Percentiles rank a stretch among this genome's conserved stretches.
Evolutionary conservation across 2,113 vertebrate species (phyloP).

Genomic region (Pleuronectes platessa): DNA sequence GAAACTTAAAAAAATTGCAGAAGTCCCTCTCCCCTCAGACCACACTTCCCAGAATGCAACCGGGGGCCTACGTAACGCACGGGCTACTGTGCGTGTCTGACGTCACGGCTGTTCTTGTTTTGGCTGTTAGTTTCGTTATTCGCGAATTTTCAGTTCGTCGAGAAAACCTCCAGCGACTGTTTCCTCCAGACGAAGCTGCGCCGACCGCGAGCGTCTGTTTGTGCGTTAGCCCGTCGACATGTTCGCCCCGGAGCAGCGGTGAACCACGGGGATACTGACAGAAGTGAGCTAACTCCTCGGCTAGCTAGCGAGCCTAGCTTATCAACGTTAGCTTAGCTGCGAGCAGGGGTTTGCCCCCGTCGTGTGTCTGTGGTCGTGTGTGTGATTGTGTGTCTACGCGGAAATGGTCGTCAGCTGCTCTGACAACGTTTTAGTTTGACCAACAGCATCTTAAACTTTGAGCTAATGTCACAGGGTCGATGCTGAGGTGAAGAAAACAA

Average conservation of each 20-base stretch:
- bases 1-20: too few species aligned
- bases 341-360: constrained; percentile 24
- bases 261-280: constrained; percentile 10
- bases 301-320: constrained; percentile 63
- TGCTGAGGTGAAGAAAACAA: background rate
- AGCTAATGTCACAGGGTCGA: background rate
- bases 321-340: constrained; percentile 53
- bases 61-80: background rate
- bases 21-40: constrained; percentile 23
- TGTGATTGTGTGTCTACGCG: constrained; percentile 15
- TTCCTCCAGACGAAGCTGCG: constrained; percentile 39
- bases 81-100: constrained; percentile 40
- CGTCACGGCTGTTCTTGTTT: constrained; percentile 75
- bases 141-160: constrained; percentile 56
- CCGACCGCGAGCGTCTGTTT: too few species aligned
- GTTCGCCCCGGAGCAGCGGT: background rate
- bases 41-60: constrained; percentile 65
- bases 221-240: background rate
- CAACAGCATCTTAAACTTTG: background rate
- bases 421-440: constrained; percentile 14
- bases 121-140: constrained; percentile 81
- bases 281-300: constrained; percentile 60
- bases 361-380: constrained; percentile 2
- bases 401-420: constrained; percentile 46
- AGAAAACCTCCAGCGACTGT: constrained; percentile 44